Evolutionary conservation across 2,888 invertebrate genomes (phyloP), one percentile per base, ranked within the genome.

Genomic region (Agrilus cyanescens): DNA sequence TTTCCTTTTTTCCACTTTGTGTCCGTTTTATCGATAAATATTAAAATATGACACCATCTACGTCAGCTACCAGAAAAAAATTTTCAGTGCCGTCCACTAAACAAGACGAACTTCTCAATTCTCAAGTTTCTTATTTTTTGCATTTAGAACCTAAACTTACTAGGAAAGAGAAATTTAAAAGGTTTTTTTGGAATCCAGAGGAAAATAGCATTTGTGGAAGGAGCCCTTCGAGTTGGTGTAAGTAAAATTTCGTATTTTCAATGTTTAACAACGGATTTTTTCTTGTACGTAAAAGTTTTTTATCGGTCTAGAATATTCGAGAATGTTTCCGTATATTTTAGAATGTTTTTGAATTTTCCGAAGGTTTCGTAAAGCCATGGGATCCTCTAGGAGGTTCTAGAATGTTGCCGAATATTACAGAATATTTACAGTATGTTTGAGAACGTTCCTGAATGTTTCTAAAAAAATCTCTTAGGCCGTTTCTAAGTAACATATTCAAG

Each of bases 141-240:
- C 69, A 75, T 56, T 79, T 80, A 53, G 78, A 80, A 36, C 53
- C 57, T 50, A 71, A 74, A 41, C 59, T 78, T 33, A 70, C 76
- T 1, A 69, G 67, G 34, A 71, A 73, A 48, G 70, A 82, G 59
- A 73, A 74, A 49, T 58, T 78, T 41, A 74, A 75, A 60, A 66
- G 75, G 52, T 86, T 84, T 69, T 58, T 90, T 35, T 88, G 82
- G 76, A 82, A 91, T 66, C 72, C 78, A 0, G 80, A 84, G 57
- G 80, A 78, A 6, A 77, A 72, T 55, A 74, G 78, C 61, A 74
- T 88, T 60, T 78, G 83, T 45, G 90, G 90, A 41, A 73, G 90
- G 55, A 85, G 83, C 6, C 80, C 74, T 13, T 68, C 76, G 8
- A 86, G 85, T 65, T 91, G 90, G 90, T 80, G 88, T 89, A 67